Percentiles rank a stretch among this genome's conserved stretches.
Evolutionary conservation across 2,113 vertebrate genomes (phyloP).

Genomic region (Gnathonemus echidnorhynchus): DNA sequence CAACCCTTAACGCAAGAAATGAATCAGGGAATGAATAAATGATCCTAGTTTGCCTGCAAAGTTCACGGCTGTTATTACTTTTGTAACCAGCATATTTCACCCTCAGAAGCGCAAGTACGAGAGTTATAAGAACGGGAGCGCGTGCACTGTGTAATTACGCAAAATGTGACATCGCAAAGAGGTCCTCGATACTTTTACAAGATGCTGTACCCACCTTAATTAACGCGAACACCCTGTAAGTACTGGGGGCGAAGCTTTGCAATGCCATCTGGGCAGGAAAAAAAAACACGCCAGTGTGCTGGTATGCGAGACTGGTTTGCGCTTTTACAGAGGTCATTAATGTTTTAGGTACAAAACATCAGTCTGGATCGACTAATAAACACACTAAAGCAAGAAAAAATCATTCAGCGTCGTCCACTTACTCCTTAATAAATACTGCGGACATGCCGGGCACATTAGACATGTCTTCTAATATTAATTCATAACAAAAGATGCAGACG

Average conservation of each 20-base stretch:
- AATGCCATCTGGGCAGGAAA: not conserved
- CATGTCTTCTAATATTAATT: not conserved
- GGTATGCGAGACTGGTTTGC: not conserved
- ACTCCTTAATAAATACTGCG: not conserved
- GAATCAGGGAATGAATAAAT: not conserved
- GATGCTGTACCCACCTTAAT: not conserved
- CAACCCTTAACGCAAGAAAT: not conserved
- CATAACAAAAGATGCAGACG: not conserved
- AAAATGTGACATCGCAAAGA: not conserved
- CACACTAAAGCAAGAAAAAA: not conserved
- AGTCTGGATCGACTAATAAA: not conserved
- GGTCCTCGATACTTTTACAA: not conserved
- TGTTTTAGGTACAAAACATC: not conserved
- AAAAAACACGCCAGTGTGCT: not conserved
- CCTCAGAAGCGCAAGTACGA: not conserved
- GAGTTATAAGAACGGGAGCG: not conserved
- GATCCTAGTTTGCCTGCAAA: not conserved
- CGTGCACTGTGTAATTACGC: not conserved
- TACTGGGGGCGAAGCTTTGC: not conserved
- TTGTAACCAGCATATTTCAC: not conserved
- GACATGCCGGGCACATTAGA: not conserved
- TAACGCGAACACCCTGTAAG: constrained; percentile 2
- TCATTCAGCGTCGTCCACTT: not conserved
- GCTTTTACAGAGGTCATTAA: constrained; percentile 3
- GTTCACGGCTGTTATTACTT: not conserved